A percentile compares a stretch with the other conserved stretches of the same genome.
These are phyloP conservation scores for Characodon lateralis DNA, from an alignment of 2,797 vertebrate genomes.

Conservation along the genomic window DNA sequence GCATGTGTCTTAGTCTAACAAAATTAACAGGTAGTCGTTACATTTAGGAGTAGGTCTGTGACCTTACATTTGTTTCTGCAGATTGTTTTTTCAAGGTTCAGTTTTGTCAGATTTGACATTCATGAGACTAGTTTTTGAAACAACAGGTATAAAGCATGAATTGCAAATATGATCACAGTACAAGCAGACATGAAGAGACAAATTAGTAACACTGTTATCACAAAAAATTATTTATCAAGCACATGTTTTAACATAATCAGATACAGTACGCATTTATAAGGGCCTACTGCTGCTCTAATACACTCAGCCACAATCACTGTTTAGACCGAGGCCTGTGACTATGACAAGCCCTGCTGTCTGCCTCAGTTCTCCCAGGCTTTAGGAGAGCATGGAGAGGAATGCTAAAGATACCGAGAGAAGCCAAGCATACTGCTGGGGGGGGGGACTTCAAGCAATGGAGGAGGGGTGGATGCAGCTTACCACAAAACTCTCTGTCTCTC, in stretches of 20 bases:
- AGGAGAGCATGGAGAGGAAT: constrained; percentile 73
- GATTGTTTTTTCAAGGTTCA: neutral
- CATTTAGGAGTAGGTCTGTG: neutral
- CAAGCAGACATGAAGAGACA: constrained; percentile 7
- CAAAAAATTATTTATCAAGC: constrained; percentile 18
- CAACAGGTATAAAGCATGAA: neutral
- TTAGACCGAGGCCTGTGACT: constrained; percentile 66
- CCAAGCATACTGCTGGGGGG: constrained; percentile 74
- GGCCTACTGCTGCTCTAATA: neutral
- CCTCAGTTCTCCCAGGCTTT: constrained; percentile 73
- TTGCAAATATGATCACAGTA: neutral
- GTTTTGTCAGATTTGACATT: neutral
- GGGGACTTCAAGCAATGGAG: constrained; percentile 41
- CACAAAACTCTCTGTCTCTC: constrained; percentile 64
- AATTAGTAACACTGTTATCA: neutral
- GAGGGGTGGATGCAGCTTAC: constrained; percentile 49
- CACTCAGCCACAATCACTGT: constrained; percentile 24
- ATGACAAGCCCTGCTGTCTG: constrained; percentile 77
- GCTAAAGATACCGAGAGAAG: constrained; percentile 77
- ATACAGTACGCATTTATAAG: constrained; percentile 28
- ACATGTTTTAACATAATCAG: constrained; percentile 24
- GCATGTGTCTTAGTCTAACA: neutral
- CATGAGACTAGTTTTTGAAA: neutral
- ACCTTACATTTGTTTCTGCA: neutral
- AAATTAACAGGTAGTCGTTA: neutral